Conservation (phyloP, 1,140 invertebrate genomes). For the Diprion similis region DNA sequence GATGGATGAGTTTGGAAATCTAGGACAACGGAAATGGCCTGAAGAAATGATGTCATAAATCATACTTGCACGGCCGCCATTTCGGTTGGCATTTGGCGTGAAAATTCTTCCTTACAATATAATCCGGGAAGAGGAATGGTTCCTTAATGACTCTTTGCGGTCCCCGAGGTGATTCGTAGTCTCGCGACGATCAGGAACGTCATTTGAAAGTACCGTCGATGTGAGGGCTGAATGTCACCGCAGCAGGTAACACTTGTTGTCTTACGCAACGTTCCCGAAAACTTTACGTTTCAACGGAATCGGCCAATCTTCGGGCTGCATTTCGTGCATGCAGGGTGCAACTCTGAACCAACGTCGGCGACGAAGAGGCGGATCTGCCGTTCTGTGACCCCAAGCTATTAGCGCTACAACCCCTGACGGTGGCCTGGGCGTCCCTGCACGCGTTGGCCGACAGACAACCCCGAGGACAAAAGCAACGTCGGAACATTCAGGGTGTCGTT, state of each 20-base stretch:
- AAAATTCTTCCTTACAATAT: neutral
- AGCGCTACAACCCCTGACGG: neutral
- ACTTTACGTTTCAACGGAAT: neutral
- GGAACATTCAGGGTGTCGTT: neutral
- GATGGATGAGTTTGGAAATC: no score
- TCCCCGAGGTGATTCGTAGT: constrained; percentile 14
- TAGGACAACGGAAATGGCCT: neutral
- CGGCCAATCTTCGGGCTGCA: neutral
- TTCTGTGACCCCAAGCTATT: constrained; percentile 4
- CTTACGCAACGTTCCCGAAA: neutral
- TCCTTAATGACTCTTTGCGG: constrained; percentile 17
- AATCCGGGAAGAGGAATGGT: neutral
- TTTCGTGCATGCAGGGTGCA: no score
- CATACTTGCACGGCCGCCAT: neutral
- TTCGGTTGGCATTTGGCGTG: neutral
- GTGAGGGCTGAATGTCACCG: neutral
- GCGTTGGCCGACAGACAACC: neutral
- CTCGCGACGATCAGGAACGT: constrained; percentile 21
- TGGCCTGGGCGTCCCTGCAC: neutral
- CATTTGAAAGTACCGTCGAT: no score
- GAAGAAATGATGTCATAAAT: neutral
- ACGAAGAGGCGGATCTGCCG: neutral
- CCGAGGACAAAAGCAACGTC: neutral
- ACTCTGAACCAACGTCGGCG: no score
- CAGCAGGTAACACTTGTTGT: neutral